These are phyloP conservation scores for Spodoptera frugiperda DNA, from an alignment of 1,140 invertebrate genomes.

Conservation along the genomic window DNA sequence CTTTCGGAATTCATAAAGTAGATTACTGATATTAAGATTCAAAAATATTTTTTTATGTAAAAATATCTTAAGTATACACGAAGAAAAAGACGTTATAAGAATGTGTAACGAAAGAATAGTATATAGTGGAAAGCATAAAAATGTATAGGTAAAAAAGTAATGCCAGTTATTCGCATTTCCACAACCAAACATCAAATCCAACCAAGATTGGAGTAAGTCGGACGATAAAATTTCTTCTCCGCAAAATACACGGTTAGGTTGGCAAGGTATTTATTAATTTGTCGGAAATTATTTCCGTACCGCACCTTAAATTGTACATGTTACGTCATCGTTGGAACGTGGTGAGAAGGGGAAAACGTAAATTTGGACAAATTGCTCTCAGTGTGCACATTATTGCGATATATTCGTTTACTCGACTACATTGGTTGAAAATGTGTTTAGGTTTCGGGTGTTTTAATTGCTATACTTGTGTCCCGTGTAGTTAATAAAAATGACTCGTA, in stretches of 20 bases:
- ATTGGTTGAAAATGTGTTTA: constrained; percentile 18
- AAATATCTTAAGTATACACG: no score
- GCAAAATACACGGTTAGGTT: constrained; percentile 9
- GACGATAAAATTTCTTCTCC: constrained; percentile 5
- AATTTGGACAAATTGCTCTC: constrained; percentile 37
- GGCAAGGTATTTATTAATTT: constrained; percentile 9
- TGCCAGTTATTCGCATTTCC: no score
- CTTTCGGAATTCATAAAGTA: no score
- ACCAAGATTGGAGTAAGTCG: constrained; percentile 5
- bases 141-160: no score
- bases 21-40: no score
- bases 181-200: no score
- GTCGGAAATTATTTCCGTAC: constrained; percentile 22
- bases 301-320: constrained; percentile 22
- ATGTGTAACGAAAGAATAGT: no score
- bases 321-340: not conserved
- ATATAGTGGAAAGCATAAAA: not conserved
- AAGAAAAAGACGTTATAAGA: no score
- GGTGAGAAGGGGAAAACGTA: constrained; percentile 29
- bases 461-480: not conserved
- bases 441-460: not conserved
- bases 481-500: no score
- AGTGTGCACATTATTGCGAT: constrained; percentile 15
- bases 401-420: constrained; percentile 27
- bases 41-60: no score